Evolutionary conservation across 2,888 invertebrate genomes (phyloP).

Genomic region (Deladenus siricidicola): DNA sequence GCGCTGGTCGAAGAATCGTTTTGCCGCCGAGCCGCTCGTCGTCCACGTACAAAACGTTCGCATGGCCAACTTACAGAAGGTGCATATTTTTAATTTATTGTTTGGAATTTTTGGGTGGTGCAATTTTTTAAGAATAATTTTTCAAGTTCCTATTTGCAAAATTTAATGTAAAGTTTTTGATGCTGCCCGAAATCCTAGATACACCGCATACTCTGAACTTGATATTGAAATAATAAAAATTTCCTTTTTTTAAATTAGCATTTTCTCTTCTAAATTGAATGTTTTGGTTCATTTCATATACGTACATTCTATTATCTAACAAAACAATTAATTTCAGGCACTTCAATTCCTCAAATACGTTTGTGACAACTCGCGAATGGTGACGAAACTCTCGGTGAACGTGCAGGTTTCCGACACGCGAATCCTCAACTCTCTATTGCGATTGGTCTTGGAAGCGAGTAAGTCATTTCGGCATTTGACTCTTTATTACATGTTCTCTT

Average conservation of each 20-base stretch:
- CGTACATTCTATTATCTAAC: too few species aligned
- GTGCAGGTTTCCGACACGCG: slow-evolving; percentile 13
- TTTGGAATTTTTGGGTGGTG: not conserved
- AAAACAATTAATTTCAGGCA: slow-evolving; percentile 1
- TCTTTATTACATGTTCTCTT: not conserved
- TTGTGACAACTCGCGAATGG: slow-evolving; percentile 4
- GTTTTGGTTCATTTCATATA: too few species aligned
- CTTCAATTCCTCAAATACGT: slow-evolving; percentile 11
- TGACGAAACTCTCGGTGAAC: slow-evolving; percentile 6
- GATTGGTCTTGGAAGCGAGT: slow-evolving; percentile 4
- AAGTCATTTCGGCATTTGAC: too few species aligned
- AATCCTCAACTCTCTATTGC: slow-evolving; percentile 10
- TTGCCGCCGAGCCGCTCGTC: slow-evolving; percentile 4
- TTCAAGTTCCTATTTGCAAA: not conserved
- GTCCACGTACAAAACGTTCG: slow-evolving; percentile 12
- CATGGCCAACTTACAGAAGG: slow-evolving; percentile 9
- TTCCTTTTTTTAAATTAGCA: too few species aligned
- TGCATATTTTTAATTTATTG: not conserved
- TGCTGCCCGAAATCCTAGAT: not conserved
- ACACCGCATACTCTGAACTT: not conserved
- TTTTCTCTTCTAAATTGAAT: too few species aligned
- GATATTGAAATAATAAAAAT: too few species aligned
- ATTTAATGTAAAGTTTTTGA: not conserved
- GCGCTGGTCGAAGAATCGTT: slow-evolving; percentile 11
- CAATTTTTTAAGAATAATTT: not conserved